A percentile compares a stretch with the other conserved stretches of the same genome.
phyloP scores from a whole-genome alignment of 2,113 vertebrate species.

The Calonectris borealis region DNA sequence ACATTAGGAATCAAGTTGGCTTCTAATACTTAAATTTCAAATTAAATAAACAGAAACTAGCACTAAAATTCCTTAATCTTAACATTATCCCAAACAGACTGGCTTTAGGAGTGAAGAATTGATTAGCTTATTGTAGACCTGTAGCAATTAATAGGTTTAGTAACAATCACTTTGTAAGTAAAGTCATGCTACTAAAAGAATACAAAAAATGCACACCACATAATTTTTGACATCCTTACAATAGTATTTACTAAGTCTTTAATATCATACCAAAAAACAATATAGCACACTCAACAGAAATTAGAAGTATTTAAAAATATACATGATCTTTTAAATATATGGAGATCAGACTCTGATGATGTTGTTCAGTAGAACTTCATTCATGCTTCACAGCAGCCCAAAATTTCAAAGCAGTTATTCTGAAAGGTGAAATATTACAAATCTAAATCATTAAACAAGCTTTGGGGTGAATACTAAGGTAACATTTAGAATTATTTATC shows the following conservation, averaged over 20 bases:
- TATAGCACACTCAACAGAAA: background rate
- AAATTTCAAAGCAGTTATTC: background rate
- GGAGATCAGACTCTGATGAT: background rate
- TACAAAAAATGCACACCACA: background rate
- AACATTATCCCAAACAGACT: background rate
- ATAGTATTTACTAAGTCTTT: background rate
- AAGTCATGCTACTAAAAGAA: background rate
- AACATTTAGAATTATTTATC: background rate
- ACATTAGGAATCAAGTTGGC: background rate
- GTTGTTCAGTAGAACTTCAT: background rate
- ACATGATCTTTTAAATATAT: background rate
- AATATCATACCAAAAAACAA: background rate
- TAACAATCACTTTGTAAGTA: background rate
- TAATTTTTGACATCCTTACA: background rate
- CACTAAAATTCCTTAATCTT: background rate
- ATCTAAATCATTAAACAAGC: background rate
- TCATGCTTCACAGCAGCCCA: background rate
- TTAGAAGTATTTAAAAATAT: background rate
- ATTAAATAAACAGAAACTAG: background rate
- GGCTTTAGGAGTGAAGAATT: background rate
- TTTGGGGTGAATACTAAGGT: background rate
- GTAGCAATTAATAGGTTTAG: background rate
- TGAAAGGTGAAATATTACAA: background rate
- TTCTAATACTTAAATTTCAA: background rate
- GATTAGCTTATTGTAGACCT: background rate